Conservation (phyloP, 2,888 invertebrate species). For the Lycocerus yunnanus region DNA sequence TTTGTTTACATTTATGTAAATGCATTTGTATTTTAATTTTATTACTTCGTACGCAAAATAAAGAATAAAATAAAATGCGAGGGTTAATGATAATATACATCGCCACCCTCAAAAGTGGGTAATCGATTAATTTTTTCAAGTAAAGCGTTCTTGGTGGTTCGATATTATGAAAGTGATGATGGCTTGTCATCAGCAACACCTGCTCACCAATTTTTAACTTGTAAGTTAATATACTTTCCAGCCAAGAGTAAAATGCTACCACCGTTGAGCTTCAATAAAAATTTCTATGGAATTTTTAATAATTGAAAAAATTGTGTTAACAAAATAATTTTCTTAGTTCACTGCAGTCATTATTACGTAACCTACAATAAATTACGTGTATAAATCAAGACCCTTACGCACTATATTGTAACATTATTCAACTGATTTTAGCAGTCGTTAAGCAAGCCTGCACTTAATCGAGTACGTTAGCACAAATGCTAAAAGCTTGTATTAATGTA, state of each 20-base stretch:
- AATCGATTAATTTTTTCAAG: neutral
- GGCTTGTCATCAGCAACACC: neutral
- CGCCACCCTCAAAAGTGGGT: neutral
- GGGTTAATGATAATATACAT: neutral
- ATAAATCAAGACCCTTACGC: neutral
- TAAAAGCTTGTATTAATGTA: neutral
- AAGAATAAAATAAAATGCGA: neutral
- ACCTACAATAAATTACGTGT: neutral
- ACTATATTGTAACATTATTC: neutral
- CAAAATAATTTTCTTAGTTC: neutral
- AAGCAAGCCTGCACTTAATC: neutral
- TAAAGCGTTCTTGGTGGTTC: neutral
- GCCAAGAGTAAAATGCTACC: neutral
- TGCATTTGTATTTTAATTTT: neutral
- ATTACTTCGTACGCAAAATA: neutral
- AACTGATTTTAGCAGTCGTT: neutral
- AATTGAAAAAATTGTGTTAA: neutral
- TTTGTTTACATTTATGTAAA: neutral
- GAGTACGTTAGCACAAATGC: neutral
- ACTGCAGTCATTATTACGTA: neutral
- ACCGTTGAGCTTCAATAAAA: neutral
- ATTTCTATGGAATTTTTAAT: neutral
- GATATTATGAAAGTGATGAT: slow-evolving; percentile 4
- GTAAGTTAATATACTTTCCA: neutral
- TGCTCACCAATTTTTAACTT: neutral